phyloP scores from a whole-genome alignment of 2,797 vertebrate genomes.

The Enoplosus armatus region DNA sequence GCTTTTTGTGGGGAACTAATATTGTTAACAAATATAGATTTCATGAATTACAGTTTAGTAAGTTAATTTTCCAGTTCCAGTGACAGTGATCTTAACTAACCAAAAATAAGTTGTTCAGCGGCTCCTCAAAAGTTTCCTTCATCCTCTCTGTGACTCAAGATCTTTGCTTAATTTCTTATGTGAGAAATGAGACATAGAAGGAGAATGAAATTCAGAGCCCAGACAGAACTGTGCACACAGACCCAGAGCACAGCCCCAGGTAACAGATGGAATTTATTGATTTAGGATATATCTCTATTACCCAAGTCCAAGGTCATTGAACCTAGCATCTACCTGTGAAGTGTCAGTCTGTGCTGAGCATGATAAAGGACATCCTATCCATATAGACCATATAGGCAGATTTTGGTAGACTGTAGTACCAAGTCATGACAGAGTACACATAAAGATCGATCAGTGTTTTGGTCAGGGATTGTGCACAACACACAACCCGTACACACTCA shows the following conservation, averaged over 20 bases:
- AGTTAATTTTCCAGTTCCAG: not conserved
- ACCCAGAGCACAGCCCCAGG: slow-evolving; percentile 35
- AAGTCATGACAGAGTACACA: slow-evolving; percentile 14
- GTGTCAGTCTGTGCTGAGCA: slow-evolving; percentile 37
- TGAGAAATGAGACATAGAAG: slow-evolving; percentile 21
- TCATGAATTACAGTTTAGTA: not conserved
- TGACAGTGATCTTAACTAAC: not conserved
- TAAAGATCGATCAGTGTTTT: slow-evolving; percentile 11
- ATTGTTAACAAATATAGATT: slow-evolving; percentile 11
- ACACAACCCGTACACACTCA: not conserved
- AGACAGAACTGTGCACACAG: slow-evolving; percentile 7
- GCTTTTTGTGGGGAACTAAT: not conserved
- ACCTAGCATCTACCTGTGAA: slow-evolving; percentile 11
- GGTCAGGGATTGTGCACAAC: not conserved
- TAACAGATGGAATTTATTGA: slow-evolving; percentile 64
- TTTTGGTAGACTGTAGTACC: slow-evolving; percentile 7
- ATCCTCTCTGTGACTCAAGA: not conserved
- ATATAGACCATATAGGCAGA: not conserved
- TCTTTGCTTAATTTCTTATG: slow-evolving; percentile 14
- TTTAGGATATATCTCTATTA: slow-evolving; percentile 54
- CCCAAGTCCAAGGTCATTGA: slow-evolving; percentile 57
- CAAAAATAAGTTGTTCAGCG: not conserved
- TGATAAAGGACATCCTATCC: slow-evolving; percentile 29
- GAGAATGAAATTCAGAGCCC: slow-evolving; percentile 11
- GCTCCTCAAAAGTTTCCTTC: not conserved